Evolutionary conservation across 1,140 invertebrate species (phyloP).

Genomic region (Arion vulgaris): DNA sequence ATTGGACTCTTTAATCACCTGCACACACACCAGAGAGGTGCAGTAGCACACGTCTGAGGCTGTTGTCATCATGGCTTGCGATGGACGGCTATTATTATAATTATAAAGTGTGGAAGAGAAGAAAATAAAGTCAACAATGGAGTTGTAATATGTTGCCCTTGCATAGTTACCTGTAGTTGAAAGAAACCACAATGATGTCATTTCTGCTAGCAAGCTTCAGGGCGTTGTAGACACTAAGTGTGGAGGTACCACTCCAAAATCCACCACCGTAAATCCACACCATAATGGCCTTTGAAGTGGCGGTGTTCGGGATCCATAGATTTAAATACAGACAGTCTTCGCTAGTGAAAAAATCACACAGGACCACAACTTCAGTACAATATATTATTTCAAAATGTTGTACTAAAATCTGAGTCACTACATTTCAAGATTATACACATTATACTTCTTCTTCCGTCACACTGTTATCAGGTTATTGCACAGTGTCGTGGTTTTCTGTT

Average conservation of each 20-base stretch:
- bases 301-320: slow-evolving; percentile 81
- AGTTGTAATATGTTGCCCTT: too few species aligned
- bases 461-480: too few species aligned
- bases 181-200: slow-evolving; percentile 80
- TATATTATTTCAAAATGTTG: background rate
- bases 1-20: too few species aligned
- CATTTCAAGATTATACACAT: too few species aligned
- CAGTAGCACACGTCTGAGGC: too few species aligned
- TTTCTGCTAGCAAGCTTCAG: slow-evolving; percentile 83
- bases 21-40: too few species aligned
- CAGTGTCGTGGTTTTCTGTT: too few species aligned
- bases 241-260: slow-evolving; percentile 89
- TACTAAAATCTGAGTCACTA: background rate
- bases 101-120: too few species aligned
- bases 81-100: too few species aligned
- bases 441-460: too few species aligned
- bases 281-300: slow-evolving; percentile 84
- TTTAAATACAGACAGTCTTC: slow-evolving; percentile 98
- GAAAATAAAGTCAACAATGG: too few species aligned
- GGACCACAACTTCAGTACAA: background rate
- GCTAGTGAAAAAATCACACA: slow-evolving; percentile 47
- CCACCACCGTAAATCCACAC: slow-evolving; percentile 97
- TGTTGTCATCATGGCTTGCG: too few species aligned
- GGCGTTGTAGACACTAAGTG: slow-evolving; percentile 95
- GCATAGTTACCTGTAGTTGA: slow-evolving; percentile 75